These are phyloP conservation scores for Ibycter americanus DNA, from an alignment of 2,797 vertebrate species.

Conservation along the genomic window DNA sequence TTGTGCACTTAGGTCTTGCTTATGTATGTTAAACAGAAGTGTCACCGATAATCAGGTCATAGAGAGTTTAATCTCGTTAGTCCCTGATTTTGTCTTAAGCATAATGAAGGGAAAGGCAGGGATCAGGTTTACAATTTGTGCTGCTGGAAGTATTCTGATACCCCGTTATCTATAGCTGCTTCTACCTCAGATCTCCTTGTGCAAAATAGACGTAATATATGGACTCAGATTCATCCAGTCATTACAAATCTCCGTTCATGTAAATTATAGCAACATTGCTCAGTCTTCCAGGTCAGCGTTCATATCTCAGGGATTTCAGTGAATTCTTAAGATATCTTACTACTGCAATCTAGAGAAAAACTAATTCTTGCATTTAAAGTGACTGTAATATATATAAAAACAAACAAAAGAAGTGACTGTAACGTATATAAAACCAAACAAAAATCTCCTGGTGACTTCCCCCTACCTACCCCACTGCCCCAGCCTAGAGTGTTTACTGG, in stretches of 20 bases:
- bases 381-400: neutral
- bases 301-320: neutral
- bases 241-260: neutral
- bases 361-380: neutral
- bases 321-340: neutral
- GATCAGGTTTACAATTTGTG: neutral
- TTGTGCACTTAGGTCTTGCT: neutral
- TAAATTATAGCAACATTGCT: neutral
- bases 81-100: neutral
- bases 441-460: accelerated
- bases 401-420: neutral
- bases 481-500: neutral
- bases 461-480: neutral
- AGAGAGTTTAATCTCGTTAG: neutral
- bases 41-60: neutral
- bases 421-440: neutral
- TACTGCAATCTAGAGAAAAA: neutral
- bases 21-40: neutral
- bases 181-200: neutral
- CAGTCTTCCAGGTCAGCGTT: neutral
- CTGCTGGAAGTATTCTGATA: neutral
- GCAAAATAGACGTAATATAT: neutral
- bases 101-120: neutral
- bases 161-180: accelerated
- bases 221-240: neutral